These are phyloP conservation scores for Ochropleura plecta DNA, from an alignment of 2,888 invertebrate species.

Conservation along the genomic window DNA sequence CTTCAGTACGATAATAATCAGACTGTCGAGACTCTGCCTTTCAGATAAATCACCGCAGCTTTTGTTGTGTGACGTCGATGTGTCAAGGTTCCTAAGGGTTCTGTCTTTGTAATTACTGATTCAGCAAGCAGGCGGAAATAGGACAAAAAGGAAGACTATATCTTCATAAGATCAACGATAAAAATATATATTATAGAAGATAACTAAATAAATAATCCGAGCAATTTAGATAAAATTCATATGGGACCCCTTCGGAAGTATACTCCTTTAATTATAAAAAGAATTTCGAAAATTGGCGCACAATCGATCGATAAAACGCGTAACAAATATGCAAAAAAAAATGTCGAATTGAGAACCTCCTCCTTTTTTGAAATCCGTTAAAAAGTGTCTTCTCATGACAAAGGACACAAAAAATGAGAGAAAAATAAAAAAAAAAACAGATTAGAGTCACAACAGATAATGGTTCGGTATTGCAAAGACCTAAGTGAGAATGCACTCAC, in stretches of 20 bases:
- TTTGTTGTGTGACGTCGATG: constrained; percentile 6
- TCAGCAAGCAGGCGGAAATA: background rate
- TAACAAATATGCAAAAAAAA: no score
- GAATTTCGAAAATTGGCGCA: no score
- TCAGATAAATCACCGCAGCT: background rate
- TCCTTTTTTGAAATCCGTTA: background rate
- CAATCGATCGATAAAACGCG: no score
- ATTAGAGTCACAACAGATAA: background rate
- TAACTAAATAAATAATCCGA: no score
- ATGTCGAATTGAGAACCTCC: no score
- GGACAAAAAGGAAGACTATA: background rate
- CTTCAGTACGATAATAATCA: constrained; percentile 40
- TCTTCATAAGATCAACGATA: background rate
- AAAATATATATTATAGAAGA: background rate
- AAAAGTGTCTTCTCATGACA: background rate
- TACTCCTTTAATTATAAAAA: no score
- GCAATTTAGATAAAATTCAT: no score
- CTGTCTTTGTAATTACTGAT: background rate
- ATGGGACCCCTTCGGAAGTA: no score
- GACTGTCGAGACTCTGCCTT: constrained; percentile 8
- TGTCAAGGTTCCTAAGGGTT: background rate
- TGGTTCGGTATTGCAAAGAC: background rate
- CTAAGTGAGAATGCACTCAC: background rate
- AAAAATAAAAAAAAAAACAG: background rate
- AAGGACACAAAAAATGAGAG: background rate